These are phyloP conservation scores for Montifringilla adamsi DNA, from an alignment of 2,113 vertebrate species.

Conservation along the genomic window DNA sequence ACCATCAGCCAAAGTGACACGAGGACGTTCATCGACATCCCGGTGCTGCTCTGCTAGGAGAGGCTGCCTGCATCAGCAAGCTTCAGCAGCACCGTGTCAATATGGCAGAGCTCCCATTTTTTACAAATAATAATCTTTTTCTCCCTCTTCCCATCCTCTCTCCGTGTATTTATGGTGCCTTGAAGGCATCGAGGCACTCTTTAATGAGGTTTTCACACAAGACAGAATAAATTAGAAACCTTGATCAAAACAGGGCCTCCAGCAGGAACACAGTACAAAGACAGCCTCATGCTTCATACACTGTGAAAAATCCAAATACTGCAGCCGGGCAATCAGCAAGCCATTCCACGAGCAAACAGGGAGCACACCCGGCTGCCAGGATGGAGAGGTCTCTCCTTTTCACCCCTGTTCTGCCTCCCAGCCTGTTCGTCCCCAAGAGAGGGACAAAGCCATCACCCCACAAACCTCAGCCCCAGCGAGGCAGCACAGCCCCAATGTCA, in stretches of 20 bases:
- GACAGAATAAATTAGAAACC: conserved; percentile 3
- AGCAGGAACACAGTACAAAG: not conserved
- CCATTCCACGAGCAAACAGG: not conserved
- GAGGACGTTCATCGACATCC: not conserved
- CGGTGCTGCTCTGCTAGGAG: not conserved
- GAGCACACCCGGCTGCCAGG: not conserved
- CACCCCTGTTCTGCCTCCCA: accelerated
- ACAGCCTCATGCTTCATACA: not conserved
- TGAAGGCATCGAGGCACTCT: not conserved
- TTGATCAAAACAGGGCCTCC: not conserved
- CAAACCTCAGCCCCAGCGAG: not conserved
- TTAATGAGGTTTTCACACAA: conserved; percentile 19
- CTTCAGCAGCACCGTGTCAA: not conserved
- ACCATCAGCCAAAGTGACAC: not conserved
- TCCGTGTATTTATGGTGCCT: not conserved
- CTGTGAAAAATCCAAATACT: not conserved
- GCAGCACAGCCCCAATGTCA: accelerated
- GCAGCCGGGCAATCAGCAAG: not conserved
- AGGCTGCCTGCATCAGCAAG: not conserved
- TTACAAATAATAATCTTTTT: not conserved
- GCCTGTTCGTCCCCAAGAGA: accelerated
- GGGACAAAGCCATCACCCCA: not conserved
- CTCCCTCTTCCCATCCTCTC: not conserved
- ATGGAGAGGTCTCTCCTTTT: accelerated
- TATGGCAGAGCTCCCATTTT: not conserved